These are phyloP conservation scores for Karalla daura DNA, from an alignment of 2,797 vertebrate species.

Conservation along the genomic window DNA sequence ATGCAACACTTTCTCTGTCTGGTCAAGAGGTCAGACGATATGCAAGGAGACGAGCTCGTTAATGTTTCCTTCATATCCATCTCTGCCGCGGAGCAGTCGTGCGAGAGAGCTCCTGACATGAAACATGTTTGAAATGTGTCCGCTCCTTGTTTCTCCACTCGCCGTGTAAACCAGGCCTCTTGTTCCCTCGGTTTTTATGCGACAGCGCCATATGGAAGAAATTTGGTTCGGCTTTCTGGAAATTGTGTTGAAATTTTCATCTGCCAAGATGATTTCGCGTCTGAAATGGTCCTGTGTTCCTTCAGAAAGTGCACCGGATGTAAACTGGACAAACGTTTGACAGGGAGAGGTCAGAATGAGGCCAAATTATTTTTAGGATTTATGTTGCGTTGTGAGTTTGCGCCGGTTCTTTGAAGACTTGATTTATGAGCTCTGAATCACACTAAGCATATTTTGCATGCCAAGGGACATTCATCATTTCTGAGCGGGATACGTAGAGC, in stretches of 20 bases:
- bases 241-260: conserved; percentile 63
- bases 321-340: conserved; percentile 38
- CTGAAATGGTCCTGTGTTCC: conserved; percentile 40
- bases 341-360: conserved; percentile 37
- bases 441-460: conserved; percentile 26
- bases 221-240: conserved; percentile 69
- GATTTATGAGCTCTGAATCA: conserved; percentile 48
- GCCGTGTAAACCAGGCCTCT: conserved; percentile 24
- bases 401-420: conserved; percentile 22
- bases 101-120: conserved; percentile 26
- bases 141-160: conserved; percentile 23
- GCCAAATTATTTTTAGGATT: conserved; percentile 32
- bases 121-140: conserved; percentile 52
- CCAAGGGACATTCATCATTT: conserved; percentile 52
- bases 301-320: conserved; percentile 19
- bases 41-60: conserved; percentile 30
- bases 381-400: conserved; percentile 34
- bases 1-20: conserved; percentile 12
- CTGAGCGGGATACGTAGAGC: conserved; percentile 25
- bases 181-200: conserved; percentile 36
- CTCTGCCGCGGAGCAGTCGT: conserved; percentile 28
- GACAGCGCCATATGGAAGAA: conserved; percentile 72
- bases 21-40: conserved; percentile 28
- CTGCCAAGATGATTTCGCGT: conserved; percentile 64
- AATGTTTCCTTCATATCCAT: conserved; percentile 31